Base-by-base conservation (phyloP, 2,113 vertebrate species). In the Protobothrops mucrosquamatus region DNA sequence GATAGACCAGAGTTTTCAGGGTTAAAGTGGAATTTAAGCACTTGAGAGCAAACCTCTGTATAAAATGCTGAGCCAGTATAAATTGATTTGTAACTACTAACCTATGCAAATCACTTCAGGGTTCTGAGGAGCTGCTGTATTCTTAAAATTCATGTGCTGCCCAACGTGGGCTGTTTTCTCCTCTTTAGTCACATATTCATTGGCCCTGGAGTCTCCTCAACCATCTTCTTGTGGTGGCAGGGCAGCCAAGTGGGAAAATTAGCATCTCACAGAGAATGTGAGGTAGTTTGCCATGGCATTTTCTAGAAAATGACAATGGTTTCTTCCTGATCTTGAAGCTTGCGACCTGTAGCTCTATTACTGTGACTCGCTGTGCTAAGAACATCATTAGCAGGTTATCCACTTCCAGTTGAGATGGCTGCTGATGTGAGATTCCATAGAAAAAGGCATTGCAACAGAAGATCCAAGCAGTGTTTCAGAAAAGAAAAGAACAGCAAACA, bases 21-120 rank as follows among this genome's bases (percentile, higher is more conserved):
- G 11, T 89, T 26, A 12, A 87, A 1, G 48, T 3, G 61, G 61
- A 94, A 57, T 85, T 43, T 52, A 94, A 96, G 87, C 89, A 48
- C 23, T 92, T 85, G 51, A 94, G 93, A 92, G 39, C 20, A 94
- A 95, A 93, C 24, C 0, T 10, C 18, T 1, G 92, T 89, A 59
- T 43, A 85, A 22, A 18, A 46, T 18, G 93, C 59, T 56, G 89
- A 93, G 55, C 29, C 43, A 61, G 26, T 51, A 22, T 57, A 87
- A 87, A 87, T 23, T 34, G 46, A 29, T 48, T 23, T 51, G 26
- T 39, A 15, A 26, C 34, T 46, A 57, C 34, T 57, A 57, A 24
- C 18, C 18, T 86, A 34, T 55, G 51, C n/a, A 85, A 29, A 90
- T 64, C 61, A 54, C 91, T 85, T 56, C 15, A 48, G 5, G 74